Evolutionary conservation across 2,888 invertebrate species (phyloP).

Genomic region (Andrena bicolor): DNA sequence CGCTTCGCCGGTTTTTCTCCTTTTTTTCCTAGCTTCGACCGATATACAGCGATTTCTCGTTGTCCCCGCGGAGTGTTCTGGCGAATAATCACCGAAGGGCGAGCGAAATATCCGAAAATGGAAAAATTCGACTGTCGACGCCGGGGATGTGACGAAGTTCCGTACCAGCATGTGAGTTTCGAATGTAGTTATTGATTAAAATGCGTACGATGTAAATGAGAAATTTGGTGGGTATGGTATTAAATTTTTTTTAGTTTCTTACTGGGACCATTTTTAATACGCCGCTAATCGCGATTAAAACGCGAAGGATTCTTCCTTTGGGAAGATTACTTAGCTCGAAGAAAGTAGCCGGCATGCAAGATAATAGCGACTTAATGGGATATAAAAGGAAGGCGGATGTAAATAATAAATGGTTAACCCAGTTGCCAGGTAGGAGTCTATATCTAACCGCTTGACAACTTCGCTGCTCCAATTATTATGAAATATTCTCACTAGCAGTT

Average conservation of each 20-base stretch:
- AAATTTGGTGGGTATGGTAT: not conserved
- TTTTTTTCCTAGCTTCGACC: not conserved
- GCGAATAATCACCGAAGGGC: slow-evolving; percentile 16
- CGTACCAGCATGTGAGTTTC: too few species aligned
- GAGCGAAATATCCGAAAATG: not conserved
- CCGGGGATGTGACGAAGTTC: not conserved
- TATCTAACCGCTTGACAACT: slow-evolving; percentile 12
- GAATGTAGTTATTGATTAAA: too few species aligned
- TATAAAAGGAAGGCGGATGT: slow-evolving; percentile 10
- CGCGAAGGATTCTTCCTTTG: not conserved
- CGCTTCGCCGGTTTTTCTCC: not conserved
- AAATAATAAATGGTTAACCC: slow-evolving; percentile 35
- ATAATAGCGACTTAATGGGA: slow-evolving; percentile 19
- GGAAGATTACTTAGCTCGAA: not conserved
- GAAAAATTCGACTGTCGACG: not conserved
- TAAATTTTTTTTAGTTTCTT: not conserved
- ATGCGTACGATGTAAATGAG: not conserved
- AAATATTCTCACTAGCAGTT: not conserved
- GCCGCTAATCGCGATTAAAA: not conserved
- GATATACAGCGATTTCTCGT: slow-evolving; percentile 17
- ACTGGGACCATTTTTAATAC: not conserved
- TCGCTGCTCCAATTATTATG: slow-evolving; percentile 28
- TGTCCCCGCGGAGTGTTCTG: not conserved
- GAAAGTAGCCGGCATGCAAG: not conserved
- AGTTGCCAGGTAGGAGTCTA: slow-evolving; percentile 8